A percentile compares a stretch with the other conserved stretches of the same genome.
phyloP scores from a whole-genome alignment of 2,797 vertebrate genomes.

The Poecilia velifera region DNA sequence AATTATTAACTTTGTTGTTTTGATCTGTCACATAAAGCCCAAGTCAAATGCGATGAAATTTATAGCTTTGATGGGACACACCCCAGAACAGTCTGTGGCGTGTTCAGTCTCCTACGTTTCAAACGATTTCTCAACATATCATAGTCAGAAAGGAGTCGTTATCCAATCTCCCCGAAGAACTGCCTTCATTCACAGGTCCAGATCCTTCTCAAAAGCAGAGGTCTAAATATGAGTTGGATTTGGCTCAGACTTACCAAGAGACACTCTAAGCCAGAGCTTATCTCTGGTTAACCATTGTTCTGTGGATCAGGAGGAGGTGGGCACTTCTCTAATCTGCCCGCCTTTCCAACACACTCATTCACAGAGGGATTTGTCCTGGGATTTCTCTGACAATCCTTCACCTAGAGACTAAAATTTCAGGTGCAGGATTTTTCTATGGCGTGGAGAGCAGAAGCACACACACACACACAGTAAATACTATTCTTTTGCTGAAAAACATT shows the following conservation, averaged over 20 bases:
- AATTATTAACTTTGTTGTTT: not conserved
- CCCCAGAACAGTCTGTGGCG: not conserved
- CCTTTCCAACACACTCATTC: constrained; percentile 61
- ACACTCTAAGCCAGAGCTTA: constrained; percentile 63
- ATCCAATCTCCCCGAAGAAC: constrained; percentile 31
- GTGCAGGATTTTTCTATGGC: constrained; percentile 10
- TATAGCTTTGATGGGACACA: not conserved
- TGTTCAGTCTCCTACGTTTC: not conserved
- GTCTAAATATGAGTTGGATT: constrained; percentile 61
- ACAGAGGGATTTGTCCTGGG: constrained; percentile 54
- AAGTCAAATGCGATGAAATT: not conserved
- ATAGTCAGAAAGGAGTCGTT: not conserved
- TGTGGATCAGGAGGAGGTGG: constrained; percentile 47
- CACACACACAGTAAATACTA: not conserved
- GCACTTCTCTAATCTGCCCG: constrained; percentile 62
- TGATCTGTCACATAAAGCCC: not conserved
- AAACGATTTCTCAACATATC: not conserved
- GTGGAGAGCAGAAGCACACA: not conserved
- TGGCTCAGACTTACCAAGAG: constrained; percentile 52
- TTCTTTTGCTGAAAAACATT: constrained; percentile 38
- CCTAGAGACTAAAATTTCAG: constrained; percentile 10
- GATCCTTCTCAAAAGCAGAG: constrained; percentile 34
- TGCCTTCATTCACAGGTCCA: constrained; percentile 45
- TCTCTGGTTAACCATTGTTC: constrained; percentile 54
- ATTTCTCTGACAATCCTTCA: constrained; percentile 27